These are phyloP conservation scores for Calameuta pallipes DNA, from an alignment of 2,888 invertebrate species.

Conservation along the genomic window DNA sequence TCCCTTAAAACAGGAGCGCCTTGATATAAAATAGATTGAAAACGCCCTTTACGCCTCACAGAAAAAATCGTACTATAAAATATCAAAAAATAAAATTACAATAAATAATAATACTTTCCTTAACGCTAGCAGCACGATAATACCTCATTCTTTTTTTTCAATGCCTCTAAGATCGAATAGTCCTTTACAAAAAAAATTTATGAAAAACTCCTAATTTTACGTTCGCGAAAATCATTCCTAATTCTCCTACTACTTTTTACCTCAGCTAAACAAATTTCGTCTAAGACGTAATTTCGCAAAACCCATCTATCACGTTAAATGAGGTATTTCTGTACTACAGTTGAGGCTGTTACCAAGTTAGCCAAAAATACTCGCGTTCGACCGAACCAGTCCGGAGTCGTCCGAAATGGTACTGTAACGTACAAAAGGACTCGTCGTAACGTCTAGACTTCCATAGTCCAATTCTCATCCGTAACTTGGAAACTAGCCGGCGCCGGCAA, in stretches of 20 bases:
- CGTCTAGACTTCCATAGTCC: neutral
- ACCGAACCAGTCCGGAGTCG: neutral
- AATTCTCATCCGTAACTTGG: neutral
- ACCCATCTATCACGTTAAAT: too few relatives aligned
- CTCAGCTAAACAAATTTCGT: too few relatives aligned
- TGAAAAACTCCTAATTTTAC: too few relatives aligned
- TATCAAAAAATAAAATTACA: neutral
- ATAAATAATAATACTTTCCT: neutral
- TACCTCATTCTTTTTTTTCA: neutral
- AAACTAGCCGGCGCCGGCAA: conserved; percentile 7
- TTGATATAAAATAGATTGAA: neutral
- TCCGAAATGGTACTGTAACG: neutral
- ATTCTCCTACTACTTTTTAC: too few relatives aligned
- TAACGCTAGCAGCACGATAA: neutral
- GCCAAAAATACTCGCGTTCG: neutral
- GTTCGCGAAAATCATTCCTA: too few relatives aligned
- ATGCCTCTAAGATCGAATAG: too few relatives aligned
- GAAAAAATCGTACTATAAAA: neutral
- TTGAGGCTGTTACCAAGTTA: too few relatives aligned
- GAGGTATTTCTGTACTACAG: too few relatives aligned
- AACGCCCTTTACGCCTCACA: too few relatives aligned
- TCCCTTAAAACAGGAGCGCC: neutral
- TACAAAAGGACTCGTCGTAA: neutral
- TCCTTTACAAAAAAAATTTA: too few relatives aligned
- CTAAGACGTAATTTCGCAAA: too few relatives aligned